These are phyloP conservation scores for Galbula dea DNA, from an alignment of 2,113 vertebrate species.

Conservation along the genomic window DNA sequence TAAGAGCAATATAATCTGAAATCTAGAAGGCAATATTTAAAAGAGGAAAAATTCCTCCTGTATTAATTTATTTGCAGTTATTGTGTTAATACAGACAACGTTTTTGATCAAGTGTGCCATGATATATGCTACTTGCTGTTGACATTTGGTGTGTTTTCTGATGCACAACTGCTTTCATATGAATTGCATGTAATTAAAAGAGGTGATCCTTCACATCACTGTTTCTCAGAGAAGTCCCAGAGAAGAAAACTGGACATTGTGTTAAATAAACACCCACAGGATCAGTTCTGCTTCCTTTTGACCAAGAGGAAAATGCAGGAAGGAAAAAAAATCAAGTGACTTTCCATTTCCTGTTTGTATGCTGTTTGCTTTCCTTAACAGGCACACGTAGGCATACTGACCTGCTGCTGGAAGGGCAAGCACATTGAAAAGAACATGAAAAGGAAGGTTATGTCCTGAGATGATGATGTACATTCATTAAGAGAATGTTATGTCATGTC, in stretches of 20 bases:
- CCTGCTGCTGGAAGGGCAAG: neutral
- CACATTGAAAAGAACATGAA: neutral
- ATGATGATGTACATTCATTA: neutral
- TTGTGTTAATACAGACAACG: neutral
- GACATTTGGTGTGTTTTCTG: neutral
- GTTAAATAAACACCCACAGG: neutral
- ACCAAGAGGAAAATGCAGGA: neutral
- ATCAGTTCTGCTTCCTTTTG: neutral
- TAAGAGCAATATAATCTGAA: neutral
- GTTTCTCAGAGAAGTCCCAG: neutral
- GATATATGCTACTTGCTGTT: neutral
- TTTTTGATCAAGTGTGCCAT: neutral
- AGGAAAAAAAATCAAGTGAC: neutral
- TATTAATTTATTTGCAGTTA: neutral
- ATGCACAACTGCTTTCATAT: neutral
- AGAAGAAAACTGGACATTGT: neutral
- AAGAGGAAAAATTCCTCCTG: neutral
- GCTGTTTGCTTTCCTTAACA: neutral
- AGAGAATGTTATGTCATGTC: neutral
- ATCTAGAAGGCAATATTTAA: neutral
- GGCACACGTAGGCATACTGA: fast-evolving
- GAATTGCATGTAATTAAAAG: neutral
- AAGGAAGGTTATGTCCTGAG: neutral
- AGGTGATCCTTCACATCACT: neutral
- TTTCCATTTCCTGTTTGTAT: neutral